These are phyloP conservation scores for Propithecus deckenii DNA, from an alignment of 2,797 vertebrate genomes.

Conservation along the genomic window DNA sequence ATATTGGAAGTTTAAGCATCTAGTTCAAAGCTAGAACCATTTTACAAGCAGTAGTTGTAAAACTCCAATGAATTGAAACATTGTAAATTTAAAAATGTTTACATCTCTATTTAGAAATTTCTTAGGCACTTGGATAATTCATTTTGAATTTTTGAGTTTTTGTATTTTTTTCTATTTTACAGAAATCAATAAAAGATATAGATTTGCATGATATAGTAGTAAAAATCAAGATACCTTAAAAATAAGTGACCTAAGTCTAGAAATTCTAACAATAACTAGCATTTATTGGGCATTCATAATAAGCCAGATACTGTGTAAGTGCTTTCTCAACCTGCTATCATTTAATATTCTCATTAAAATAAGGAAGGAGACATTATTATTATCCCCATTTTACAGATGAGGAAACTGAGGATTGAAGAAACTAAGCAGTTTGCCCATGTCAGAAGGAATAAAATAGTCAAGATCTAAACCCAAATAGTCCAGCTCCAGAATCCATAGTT, in stretches of 20 bases:
- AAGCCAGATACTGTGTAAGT: background rate
- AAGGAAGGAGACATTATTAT: background rate
- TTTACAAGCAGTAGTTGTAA: background rate
- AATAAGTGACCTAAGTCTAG: background rate
- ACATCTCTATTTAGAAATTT: background rate
- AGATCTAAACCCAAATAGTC: background rate
- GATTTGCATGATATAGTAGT: background rate
- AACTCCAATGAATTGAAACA: background rate
- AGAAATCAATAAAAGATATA: slow-evolving; percentile 8
- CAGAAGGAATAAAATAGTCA: background rate
- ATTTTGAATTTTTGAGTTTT: slow-evolving; percentile 5
- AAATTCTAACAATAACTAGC: background rate
- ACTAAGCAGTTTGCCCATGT: background rate
- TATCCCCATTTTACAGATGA: background rate
- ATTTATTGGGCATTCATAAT: background rate
- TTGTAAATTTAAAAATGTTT: background rate
- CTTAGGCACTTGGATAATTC: background rate
- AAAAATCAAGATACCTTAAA: slow-evolving; percentile 13
- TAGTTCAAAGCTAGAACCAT: background rate
- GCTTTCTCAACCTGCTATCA: background rate
- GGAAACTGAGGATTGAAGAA: background rate
- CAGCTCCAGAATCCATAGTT: background rate
- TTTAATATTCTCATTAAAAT: background rate
- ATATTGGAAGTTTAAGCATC: background rate
- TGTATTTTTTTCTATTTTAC: background rate